A percentile compares a stretch with the other conserved stretches of the same genome.
Evolutionary conservation across 2,113 vertebrate genomes (phyloP).

Genomic region (Ahaetulla prasina): DNA sequence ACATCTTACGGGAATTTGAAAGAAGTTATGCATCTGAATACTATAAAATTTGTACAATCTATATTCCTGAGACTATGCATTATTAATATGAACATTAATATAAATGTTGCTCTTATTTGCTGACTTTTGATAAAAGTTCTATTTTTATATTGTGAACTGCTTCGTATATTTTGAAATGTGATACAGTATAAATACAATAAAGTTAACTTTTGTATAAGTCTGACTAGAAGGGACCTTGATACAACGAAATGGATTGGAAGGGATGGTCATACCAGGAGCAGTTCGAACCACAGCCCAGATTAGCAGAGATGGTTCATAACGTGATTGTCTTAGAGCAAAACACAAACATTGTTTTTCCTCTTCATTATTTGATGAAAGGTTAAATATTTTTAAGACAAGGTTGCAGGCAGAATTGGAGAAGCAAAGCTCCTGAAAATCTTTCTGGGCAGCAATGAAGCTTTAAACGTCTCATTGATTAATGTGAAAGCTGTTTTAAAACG

Average conservation of each 20-base stretch:
- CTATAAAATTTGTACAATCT: neutral
- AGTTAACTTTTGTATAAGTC: neutral
- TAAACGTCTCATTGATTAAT: neutral
- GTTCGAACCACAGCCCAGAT: neutral
- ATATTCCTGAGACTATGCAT: neutral
- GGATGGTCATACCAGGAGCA: neutral
- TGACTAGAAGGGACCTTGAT: neutral
- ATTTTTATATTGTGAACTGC: neutral
- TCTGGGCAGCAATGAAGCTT: neutral
- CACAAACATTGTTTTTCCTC: neutral
- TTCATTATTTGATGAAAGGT: neutral
- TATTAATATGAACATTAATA: neutral
- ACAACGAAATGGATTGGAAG: neutral
- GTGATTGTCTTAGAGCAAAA: neutral
- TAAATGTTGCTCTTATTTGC: neutral
- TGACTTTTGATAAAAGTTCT: neutral
- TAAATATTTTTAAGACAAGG: neutral
- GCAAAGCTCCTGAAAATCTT: neutral
- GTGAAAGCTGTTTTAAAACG: neutral
- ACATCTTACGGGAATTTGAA: neutral
- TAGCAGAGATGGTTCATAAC: neutral
- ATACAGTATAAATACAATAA: neutral
- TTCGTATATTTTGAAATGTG: neutral
- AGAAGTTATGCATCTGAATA: neutral
- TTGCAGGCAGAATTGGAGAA: neutral